Base-by-base conservation (phyloP, 2,113 vertebrate species). In the Tachysurus fulvidraco region DNA sequence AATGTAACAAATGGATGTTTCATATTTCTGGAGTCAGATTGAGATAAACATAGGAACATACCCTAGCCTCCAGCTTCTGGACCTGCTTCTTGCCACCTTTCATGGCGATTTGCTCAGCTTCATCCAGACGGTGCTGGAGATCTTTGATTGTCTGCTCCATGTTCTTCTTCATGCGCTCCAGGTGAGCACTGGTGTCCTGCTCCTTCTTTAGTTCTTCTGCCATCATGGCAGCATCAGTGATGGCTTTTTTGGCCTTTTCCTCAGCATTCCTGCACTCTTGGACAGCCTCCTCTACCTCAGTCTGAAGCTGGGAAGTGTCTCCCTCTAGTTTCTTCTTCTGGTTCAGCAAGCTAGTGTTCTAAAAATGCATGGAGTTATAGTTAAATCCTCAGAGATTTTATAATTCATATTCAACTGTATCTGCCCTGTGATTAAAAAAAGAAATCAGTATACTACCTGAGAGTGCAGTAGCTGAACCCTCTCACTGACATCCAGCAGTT, bases 161-260 rank as follows among this genome's bases (percentile, higher is more conserved):
- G 95, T 97, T 96, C 94, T 96, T 97, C 94, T 95, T 97, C 96
- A 97, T 97, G 25, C 89, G 89, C 55, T 99, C 98, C 94, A 98
- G 94, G 92, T 98, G 97, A 94, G 96, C 93, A 83, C 94, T 97
- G 83, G 96, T 96, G 86, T 97, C 96, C 93, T 97, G 95, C 89
- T 97, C 96, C 88, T 97, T 97, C 94, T 98, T 97, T 91, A 98
- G 94, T 92, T 97, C 96, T 91, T 98, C 96, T 83, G 95, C 95
- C 95, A 97, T 96, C 90, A 97, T 96, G 89, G 96, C 95, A 92
- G 96, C 96, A 87, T 97, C 95, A 5, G 93, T 96, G 88, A 96
- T 95, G 88, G 95, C 95, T 91, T 96, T 96, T 91, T 96, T 96
- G 92, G 90, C 90, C 19, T 91, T 91, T 46, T 91, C 90, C 62